Base-by-base conservation (phyloP, 2,888 invertebrate species). In the Chloroclysta siterata region DNA sequence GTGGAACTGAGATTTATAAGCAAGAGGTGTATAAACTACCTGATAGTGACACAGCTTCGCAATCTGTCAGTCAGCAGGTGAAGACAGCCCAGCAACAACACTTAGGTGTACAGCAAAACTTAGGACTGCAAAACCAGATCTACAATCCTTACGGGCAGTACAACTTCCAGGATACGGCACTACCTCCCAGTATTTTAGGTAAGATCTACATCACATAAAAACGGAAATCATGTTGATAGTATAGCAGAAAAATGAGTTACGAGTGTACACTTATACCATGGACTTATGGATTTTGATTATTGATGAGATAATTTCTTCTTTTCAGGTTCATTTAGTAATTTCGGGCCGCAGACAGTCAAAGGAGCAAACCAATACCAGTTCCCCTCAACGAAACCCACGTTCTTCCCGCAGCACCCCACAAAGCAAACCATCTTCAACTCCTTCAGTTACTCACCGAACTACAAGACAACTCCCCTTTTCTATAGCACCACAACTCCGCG, bases 251-350 rank as follows among this genome's bases (percentile, higher is more conserved):
- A 22, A 22, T 3, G 22, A 22, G 22, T 22, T 22, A 22, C 22
- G 33, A 33, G 33, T 33, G 33, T 33, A 33, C 33, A 8, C 8
- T 33, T 6, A 33, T 33, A 29, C 29, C 6, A 29, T 29, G 29
- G 4, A 29, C 6, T 29, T 29, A 6, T 29, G 4, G 41, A 41
- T 41, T 41, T 13, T 0, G n/a, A n/a, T 41, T n/a, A 41, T 5
- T 41, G 13, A 41, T 8, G 0, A 2, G 8, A 17, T 44, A 44
- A 17, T 17, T 17, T 17, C 3, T 8, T 39, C 0, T 52, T 68
- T 87, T 41, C 85, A 85, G 95, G 95, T 68, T 91, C 94, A 60
- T 95, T 95, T 78, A 94, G 94, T 72, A 90, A 93, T 14, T 94
- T 94, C 70, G 94, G 94, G n/a, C 87, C 94, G 63, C 94, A 94